Percentiles rank a stretch among this genome's conserved stretches.
These are phyloP conservation scores for Camponotus floridanus DNA, from an alignment of 1,140 invertebrate species.

Conservation along the genomic window DNA sequence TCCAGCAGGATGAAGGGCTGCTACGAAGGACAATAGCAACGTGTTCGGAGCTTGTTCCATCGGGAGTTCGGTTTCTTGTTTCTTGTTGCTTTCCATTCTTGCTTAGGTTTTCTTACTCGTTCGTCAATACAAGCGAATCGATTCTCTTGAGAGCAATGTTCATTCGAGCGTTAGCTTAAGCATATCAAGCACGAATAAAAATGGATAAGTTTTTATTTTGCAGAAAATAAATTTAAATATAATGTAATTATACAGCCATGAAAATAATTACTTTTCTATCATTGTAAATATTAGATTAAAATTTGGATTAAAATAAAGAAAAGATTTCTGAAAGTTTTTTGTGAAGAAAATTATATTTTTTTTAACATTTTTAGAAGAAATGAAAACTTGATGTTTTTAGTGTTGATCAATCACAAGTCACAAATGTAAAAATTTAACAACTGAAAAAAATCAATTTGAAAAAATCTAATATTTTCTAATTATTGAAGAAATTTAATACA, in stretches of 20 bases:
- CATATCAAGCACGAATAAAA: not conserved
- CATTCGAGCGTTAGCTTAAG: not conserved
- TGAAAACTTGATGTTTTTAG: not conserved
- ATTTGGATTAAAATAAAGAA: not conserved
- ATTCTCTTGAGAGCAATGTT: conserved; percentile 36
- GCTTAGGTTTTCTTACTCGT: conserved; percentile 22
- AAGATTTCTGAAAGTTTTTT: not conserved
- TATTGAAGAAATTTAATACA: not conserved
- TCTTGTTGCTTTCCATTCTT: conserved; percentile 25
- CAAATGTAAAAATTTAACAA: not conserved
- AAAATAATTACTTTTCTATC: not conserved
- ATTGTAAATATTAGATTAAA: no score
- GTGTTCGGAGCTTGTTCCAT: conserved; percentile 68
- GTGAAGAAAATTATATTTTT: not conserved
- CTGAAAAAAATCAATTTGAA: not conserved
- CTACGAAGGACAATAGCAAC: conserved; percentile 68
- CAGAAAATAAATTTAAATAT: not conserved
- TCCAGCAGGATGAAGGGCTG: conserved; percentile 39
- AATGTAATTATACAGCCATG: not conserved
- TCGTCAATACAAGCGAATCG: conserved; percentile 27
- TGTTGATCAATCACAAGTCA: not conserved
- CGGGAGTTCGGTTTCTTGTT: conserved; percentile 68
- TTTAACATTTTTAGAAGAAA: not conserved
- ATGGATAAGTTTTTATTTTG: not conserved
- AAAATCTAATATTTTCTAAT: not conserved